Percentiles rank a stretch among this genome's conserved stretches.
Conservation (phyloP, 2,888 invertebrate species). For the Amphiduros pacificus region DNA sequence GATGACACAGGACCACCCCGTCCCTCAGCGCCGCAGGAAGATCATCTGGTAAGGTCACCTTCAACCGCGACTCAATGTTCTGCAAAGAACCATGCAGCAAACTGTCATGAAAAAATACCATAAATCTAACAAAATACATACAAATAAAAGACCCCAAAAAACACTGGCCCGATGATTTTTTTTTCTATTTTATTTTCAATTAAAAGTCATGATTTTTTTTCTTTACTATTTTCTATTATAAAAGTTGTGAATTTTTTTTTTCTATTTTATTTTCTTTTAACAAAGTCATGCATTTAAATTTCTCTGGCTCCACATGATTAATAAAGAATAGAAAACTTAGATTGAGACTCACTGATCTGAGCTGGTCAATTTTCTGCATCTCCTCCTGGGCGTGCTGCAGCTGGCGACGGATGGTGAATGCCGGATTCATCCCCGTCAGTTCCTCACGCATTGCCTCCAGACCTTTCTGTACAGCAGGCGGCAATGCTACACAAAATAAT, state of each 20-base stretch:
- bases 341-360: constrained; percentile 69
- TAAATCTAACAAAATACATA: too few relatives aligned
- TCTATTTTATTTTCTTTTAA: too few relatives aligned
- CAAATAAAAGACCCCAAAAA: too few relatives aligned
- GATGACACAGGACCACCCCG: constrained; percentile 91
- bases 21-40: constrained; percentile 81
- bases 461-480: constrained; percentile 22
- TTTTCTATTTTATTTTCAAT: too few relatives aligned
- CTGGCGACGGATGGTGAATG: constrained; percentile 89
- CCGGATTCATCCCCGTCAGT: constrained; percentile 65
- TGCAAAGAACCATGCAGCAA: constrained; percentile 16
- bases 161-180: too few relatives aligned
- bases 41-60: constrained; percentile 85
- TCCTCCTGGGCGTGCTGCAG: constrained; percentile 90
- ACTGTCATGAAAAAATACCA: too few relatives aligned
- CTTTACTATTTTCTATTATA: too few relatives aligned
- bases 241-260: too few relatives aligned
- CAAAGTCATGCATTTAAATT: too few relatives aligned
- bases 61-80: constrained; percentile 87
- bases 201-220: too few relatives aligned
- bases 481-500: constrained; percentile 19
- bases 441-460: constrained; percentile 36
- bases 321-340: background rate
- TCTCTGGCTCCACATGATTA: too few relatives aligned
- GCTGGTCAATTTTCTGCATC: constrained; percentile 78